Percentiles rank a stretch among this genome's conserved stretches.
Evolutionary conservation across 2,888 invertebrate genomes (phyloP).

Genomic region (Meiosimyza decipiens): DNA sequence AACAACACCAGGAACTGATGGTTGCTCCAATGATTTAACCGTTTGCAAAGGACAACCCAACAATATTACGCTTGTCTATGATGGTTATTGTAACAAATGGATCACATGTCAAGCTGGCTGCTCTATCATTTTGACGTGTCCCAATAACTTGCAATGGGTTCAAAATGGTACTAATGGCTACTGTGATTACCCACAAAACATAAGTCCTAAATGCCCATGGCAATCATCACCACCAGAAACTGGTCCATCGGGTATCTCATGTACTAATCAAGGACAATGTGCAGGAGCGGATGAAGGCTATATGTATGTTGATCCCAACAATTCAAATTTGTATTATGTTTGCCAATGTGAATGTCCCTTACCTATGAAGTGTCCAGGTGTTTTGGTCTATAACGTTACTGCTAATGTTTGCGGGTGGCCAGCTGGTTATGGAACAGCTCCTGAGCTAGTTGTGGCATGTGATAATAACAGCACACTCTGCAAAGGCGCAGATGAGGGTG

Average conservation of each 20-base stretch:
- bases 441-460: background rate
- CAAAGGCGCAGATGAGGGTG: background rate
- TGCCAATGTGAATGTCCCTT: constrained; percentile 41
- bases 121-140: constrained; percentile 47
- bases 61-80: constrained; percentile 29
- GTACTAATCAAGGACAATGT: constrained; percentile 32
- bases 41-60: constrained; percentile 39
- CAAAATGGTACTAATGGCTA: constrained; percentile 20
- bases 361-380: constrained; percentile 40
- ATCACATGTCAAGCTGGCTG: constrained; percentile 50
- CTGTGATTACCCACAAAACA: constrained; percentile 52
- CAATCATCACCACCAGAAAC: constrained; percentile 32
- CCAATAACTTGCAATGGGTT: constrained; percentile 51
- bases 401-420: constrained; percentile 48
- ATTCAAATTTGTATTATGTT: constrained; percentile 34
- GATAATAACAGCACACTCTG: background rate
- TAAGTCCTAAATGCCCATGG: constrained; percentile 46
- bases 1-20: background rate
- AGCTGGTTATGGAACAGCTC: background rate
- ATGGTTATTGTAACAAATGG: constrained; percentile 50
- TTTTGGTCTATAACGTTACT: constrained; percentile 38
- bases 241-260: constrained; percentile 51
- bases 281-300: constrained; percentile 29
- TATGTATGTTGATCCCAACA: constrained; percentile 22
- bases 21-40: constrained; percentile 40